Evolutionary conservation across 2,888 invertebrate genomes (phyloP).

Genomic region (Malthinus seriepunctatus): DNA sequence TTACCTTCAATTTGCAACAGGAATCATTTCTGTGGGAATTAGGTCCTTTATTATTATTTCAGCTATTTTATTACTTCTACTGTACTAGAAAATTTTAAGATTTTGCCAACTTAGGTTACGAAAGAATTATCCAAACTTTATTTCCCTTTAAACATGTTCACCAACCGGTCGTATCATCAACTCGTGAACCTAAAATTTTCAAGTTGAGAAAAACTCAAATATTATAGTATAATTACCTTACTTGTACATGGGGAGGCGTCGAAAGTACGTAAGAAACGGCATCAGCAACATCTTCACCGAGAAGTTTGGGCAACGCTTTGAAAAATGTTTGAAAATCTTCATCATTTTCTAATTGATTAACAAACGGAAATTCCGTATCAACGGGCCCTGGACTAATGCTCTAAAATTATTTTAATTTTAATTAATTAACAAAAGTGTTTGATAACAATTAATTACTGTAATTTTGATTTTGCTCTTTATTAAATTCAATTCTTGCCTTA

Average conservation of each 20-base stretch:
- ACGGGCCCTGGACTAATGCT: slow-evolving; percentile 30
- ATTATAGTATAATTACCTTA: neutral
- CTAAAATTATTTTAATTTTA: slow-evolving; percentile 11
- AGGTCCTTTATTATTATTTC: too few species aligned
- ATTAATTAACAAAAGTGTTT: neutral
- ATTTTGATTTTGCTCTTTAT: slow-evolving; percentile 4
- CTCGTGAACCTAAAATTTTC: neutral
- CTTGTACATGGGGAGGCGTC: slow-evolving; percentile 9
- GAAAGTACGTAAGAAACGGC: slow-evolving; percentile 4
- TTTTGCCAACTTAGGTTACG: too few species aligned
- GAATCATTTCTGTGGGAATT: too few species aligned
- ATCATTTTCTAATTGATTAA: neutral
- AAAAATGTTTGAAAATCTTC: slow-evolving; percentile 11
- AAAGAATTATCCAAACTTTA: too few species aligned
- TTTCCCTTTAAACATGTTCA: neutral
- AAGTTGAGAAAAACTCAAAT: neutral
- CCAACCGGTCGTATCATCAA: slow-evolving; percentile 1
- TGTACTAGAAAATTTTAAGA: too few species aligned
- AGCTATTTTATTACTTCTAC: too few species aligned
- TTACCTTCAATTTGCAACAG: too few species aligned
- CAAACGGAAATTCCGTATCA: slow-evolving; percentile 22
- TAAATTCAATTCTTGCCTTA: neutral
- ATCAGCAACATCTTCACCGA: slow-evolving; percentile 1
- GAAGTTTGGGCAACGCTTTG: neutral
- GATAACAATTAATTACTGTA: neutral